phyloP scores from a whole-genome alignment of 2,797 vertebrate genomes.

The Mionectes olivaceus region DNA sequence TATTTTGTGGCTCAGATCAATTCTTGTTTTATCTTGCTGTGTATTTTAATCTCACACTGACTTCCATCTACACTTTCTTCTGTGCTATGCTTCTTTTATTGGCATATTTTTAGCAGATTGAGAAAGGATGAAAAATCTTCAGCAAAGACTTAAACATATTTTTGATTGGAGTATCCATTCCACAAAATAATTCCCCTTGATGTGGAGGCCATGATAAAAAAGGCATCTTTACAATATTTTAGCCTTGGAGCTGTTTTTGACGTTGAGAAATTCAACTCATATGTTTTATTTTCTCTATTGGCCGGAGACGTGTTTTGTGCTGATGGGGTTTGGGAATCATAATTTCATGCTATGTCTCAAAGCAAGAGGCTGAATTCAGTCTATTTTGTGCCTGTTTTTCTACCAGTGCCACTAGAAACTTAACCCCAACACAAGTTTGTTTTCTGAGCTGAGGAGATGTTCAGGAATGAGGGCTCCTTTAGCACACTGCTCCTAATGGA shows the following conservation, averaged over 20 bases:
- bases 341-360: neutral
- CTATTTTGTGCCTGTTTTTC: neutral
- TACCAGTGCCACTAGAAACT: neutral
- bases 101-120: neutral
- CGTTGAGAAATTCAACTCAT: neutral
- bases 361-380: neutral
- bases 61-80: neutral
- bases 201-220: neutral
- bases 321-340: neutral
- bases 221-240: neutral
- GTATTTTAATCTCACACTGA: neutral
- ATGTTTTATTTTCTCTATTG: constrained; percentile 2
- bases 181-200: neutral
- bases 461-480: neutral
- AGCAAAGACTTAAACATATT: neutral
- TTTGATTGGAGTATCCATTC: neutral
- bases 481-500: neutral
- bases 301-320: neutral
- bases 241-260: neutral
- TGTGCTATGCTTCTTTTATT: neutral
- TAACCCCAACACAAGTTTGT: neutral
- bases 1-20: constrained; percentile 4
- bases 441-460: neutral
- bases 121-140: neutral
- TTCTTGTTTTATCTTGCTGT: neutral